Base-by-base conservation (phyloP, 2,888 invertebrate species). In the Drosophila niveifrons region DNA sequence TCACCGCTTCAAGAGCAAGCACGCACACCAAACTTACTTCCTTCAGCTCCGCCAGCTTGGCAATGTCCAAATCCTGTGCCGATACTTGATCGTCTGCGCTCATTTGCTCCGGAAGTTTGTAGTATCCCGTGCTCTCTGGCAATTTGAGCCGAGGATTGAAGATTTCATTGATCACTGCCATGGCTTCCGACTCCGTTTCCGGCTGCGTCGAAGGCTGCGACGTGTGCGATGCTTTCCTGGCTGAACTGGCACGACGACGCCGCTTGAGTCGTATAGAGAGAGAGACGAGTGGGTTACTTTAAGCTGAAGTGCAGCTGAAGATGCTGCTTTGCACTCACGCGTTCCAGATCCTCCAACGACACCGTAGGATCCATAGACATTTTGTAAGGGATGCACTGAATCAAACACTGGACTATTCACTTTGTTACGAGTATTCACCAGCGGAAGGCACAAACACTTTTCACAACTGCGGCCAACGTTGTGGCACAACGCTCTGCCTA, bases 11-110 rank as follows among this genome's bases (percentile, higher is more conserved):
- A 9, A 39, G 3, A 15, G 9, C 11, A 17, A 17, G 0, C 9
- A 36, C 6, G 23, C 23, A 44, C 36, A 13, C 11, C 17, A 31
- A 31, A 70, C 76, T 80, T 92, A 95, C 95, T 94, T 95, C 95
- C 91, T 94, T 94, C n/a, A 95, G 90, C 87, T 95, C 95, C 64
- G 94, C 94, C 73, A 95, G 91, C 90, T 94, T 95, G 69, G 91
- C 92, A 81, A 94, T 94, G 77, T 95, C 95, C 75, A 95, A 90
- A 81, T 95, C 94, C 23, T 93, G 93, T 52, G 93, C 88, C 11
- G 94, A 93, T 79, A 93, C 93, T n/a, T 92, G 90, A 72, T 92
- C 92, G 18, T 87, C 82, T 3, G 91, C 89, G 11, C 87, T 83
- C 29, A 91, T 83, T 74, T 90, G 90, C 18, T 90, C 91, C 3